A percentile compares a stretch with the other conserved stretches of the same genome.
phyloP scores from a whole-genome alignment of 2,797 vertebrate genomes.

The Myotis daubentonii region DNA sequence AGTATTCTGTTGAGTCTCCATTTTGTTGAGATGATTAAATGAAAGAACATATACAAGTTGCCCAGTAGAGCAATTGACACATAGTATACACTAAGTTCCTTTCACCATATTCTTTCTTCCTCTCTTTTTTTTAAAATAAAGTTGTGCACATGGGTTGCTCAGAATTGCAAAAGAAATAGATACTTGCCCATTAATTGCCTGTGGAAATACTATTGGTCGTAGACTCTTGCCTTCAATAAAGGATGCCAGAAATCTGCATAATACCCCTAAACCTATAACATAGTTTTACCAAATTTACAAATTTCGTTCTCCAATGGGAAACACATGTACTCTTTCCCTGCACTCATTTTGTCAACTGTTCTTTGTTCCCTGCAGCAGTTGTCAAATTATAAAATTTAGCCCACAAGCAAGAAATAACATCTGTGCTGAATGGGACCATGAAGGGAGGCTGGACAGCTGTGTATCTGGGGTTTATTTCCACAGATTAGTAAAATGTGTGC shows the following conservation, averaged over 20 bases:
- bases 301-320: constrained; percentile 54
- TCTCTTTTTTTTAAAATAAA: not conserved
- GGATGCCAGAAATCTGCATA: not conserved
- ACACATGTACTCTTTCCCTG: not conserved
- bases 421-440: not conserved
- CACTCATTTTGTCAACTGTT: not conserved
- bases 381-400: constrained; percentile 51
- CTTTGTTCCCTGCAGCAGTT: constrained; percentile 40
- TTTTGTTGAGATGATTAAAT: not conserved
- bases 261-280: not conserved
- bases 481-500: constrained; percentile 47
- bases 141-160: not conserved
- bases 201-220: not conserved
- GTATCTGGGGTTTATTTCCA: not conserved
- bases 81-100: not conserved
- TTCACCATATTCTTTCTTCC: not conserved
- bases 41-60: not conserved
- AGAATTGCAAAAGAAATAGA: not conserved
- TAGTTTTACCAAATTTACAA: constrained; percentile 45
- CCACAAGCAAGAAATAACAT: constrained; percentile 42
- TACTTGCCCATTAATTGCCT: not conserved
- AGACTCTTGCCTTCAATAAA: not conserved
- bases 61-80: not conserved
- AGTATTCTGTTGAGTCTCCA: not conserved
- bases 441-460: not conserved